Base-by-base conservation (phyloP, 2,797 vertebrate genomes). In the Alca torda region DNA sequence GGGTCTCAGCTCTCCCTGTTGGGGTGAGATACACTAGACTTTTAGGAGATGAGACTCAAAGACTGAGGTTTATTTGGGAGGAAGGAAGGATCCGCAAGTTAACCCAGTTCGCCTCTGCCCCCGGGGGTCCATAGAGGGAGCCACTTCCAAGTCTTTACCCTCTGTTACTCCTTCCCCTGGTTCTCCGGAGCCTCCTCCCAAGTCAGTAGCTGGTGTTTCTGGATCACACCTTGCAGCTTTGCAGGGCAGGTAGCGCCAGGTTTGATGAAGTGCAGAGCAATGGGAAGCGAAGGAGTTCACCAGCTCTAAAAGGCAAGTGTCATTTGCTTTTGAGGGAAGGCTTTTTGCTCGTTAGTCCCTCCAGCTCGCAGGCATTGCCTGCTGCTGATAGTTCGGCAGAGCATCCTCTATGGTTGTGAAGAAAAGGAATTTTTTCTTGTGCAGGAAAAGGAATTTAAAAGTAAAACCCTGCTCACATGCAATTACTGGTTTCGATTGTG, bases 21-120 rank as follows among this genome's bases (percentile, higher is more conserved):
- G 5, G 41, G n/a, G 6, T 31, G 24, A 41, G 25, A 10, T 6
- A 7, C 59, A 2, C 10, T 2, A 8, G 21, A 2, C 4, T 33
- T 45, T 8, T 5, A 28, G 67, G 48, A 53, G 41, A 14, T 4
- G 35, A 15, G 26, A 23, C 26, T 26, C 61, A 19, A 37, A 60
- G 60, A 7, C 37, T 41, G 54, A 15, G 48, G n/a, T 16, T 39
- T 60, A 25, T 63, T n/a, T 60, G 25, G 7, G 16, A 9, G 50
- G 46, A 28, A 21, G 50, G 6, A 85, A 54, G 56, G 64, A 50
- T 2, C 12, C 45, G 3, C 18, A 33, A 31, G 10, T 41, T 16
- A 39, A 24, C 9, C n/a, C 31, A 18, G 50, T 1, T 9, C 59
- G 8, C 9, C 7, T 11, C 68, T 41, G 26, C 39, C 59, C 28